phyloP scores from a whole-genome alignment of 2,888 invertebrate species.

The Andrena trimmerana region DNA sequence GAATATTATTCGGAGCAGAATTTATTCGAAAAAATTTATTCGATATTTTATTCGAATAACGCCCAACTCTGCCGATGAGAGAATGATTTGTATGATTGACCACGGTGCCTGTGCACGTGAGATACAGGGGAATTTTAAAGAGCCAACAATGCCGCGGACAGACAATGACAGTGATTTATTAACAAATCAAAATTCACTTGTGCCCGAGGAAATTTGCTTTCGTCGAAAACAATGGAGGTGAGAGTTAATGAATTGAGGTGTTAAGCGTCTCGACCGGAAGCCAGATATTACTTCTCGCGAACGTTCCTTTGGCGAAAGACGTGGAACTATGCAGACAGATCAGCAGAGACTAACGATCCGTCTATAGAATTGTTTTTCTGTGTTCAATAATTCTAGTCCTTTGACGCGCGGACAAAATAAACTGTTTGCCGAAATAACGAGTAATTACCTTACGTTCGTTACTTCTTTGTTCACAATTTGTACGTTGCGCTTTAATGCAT shows the following conservation, averaged over 20 bases:
- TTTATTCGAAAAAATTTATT: no score
- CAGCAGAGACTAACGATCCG: background rate
- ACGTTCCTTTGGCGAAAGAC: conserved; percentile 27
- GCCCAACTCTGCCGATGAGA: background rate
- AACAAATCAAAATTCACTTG: conserved; percentile 72
- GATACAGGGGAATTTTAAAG: conserved; percentile 47
- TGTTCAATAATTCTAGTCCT: background rate
- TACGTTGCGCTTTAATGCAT: background rate
- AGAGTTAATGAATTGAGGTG: conserved; percentile 73
- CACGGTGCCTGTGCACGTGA: background rate
- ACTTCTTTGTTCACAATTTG: background rate
- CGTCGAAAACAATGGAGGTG: conserved; percentile 76
- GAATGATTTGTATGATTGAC: conserved; percentile 35
- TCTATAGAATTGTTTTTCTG: conserved; percentile 3
- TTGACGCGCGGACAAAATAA: background rate
- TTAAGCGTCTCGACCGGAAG: conserved; percentile 36
- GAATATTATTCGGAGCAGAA: no score
- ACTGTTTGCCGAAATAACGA: background rate
- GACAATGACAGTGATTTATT: conserved; percentile 75
- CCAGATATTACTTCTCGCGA: conserved; percentile 40
- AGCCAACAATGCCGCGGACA: conserved; percentile 56
- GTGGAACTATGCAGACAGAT: conserved; percentile 7
- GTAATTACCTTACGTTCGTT: background rate
- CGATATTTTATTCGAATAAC: no score
- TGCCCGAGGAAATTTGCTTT: conserved; percentile 72